Evolutionary conservation across 2,797 vertebrate genomes (phyloP).

Genomic region (Paedocypris micromegethes): DNA sequence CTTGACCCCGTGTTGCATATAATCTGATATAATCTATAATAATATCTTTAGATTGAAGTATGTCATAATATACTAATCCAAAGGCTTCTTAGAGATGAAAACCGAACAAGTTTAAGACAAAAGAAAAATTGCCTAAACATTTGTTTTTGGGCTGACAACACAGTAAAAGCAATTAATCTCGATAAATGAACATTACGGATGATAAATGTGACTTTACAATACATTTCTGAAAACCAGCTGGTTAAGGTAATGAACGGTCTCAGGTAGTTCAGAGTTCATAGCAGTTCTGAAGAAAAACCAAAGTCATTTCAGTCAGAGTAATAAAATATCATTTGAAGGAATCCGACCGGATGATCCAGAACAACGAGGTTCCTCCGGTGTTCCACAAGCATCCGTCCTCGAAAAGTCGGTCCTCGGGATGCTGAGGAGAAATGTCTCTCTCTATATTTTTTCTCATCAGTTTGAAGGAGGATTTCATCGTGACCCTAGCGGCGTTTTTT

Average conservation of each 20-base stretch:
- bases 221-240: slow-evolving; percentile 76
- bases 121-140: slow-evolving; percentile 42
- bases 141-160: slow-evolving; percentile 35
- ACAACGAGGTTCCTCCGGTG: slow-evolving; percentile 32
- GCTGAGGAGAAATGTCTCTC: slow-evolving; percentile 34
- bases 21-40: slow-evolving; percentile 59
- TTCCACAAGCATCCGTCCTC: slow-evolving; percentile 21
- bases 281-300: slow-evolving; percentile 73
- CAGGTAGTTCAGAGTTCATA: slow-evolving; percentile 73
- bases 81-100: slow-evolving; percentile 74
- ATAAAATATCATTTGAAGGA: slow-evolving; percentile 78
- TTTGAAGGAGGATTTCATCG: slow-evolving; percentile 55
- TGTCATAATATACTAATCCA: slow-evolving; percentile 44
- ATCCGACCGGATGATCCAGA: slow-evolving; percentile 67
- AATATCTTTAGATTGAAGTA: slow-evolving; percentile 49
- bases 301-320: slow-evolving; percentile 66
- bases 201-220: slow-evolving; percentile 74
- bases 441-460: slow-evolving; percentile 50
- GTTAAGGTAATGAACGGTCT: slow-evolving; percentile 70
- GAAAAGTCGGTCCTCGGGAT: slow-evolving; percentile 44
- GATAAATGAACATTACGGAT: slow-evolving; percentile 65
- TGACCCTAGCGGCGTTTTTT: slow-evolving; percentile 35
- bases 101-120: slow-evolving; percentile 62
- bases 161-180: slow-evolving; percentile 57
- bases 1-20: slow-evolving; percentile 76